Conservation (phyloP, 2,888 invertebrate genomes). For the Spodoptera littoralis region DNA sequence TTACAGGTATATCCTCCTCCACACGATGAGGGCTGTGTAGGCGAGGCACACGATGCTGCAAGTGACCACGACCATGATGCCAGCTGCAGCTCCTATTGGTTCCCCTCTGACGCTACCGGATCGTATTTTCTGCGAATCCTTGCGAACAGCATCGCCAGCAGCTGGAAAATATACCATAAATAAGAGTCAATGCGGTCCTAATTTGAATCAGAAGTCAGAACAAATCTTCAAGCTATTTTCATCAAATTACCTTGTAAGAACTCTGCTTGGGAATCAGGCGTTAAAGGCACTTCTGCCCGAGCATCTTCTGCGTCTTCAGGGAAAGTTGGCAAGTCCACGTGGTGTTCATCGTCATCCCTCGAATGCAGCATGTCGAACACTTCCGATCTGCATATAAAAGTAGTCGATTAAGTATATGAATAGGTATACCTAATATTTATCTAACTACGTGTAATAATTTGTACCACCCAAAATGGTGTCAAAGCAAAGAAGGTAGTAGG, state of each 20-base stretch:
- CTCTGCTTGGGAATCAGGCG: conserved; percentile 78
- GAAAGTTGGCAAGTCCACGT: conserved; percentile 79
- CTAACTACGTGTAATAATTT: no score
- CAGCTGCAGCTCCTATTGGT: conserved; percentile 78
- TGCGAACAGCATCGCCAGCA: conserved; percentile 67
- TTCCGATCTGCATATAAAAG: conserved; percentile 72
- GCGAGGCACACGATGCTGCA: conserved; percentile 80
- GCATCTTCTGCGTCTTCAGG: conserved; percentile 79
- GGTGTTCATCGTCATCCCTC: conserved; percentile 77
- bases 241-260: conserved; percentile 77
- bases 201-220: conserved; percentile 2
- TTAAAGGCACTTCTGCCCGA: conserved; percentile 67
- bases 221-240: neutral
- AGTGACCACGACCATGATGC: conserved; percentile 82
- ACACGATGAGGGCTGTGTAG: conserved; percentile 80
- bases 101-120: conserved; percentile 66
- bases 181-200: neutral
- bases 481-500: no score
- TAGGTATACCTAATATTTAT: neutral
- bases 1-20: conserved; percentile 84
- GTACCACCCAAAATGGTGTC: no score
- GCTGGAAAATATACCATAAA: conserved; percentile 43
- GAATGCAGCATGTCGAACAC: conserved; percentile 87
- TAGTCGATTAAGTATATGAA: neutral
- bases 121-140: conserved; percentile 69